Percentiles rank a stretch among this genome's conserved stretches.
Evolutionary conservation across 92 coral and sea anemone species (phyloP).

Genomic region (Pocillopora meandrina): DNA sequence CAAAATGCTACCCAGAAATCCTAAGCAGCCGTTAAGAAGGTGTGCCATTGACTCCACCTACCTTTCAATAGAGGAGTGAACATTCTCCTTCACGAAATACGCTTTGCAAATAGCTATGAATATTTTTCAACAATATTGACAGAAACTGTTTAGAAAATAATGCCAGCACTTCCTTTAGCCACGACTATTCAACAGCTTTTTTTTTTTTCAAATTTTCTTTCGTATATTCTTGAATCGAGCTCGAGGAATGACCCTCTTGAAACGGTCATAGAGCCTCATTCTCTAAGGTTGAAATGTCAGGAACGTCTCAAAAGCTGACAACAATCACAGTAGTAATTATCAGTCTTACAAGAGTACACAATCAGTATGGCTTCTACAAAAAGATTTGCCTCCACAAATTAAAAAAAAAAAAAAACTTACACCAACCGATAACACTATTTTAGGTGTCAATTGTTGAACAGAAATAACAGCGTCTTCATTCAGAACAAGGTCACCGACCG

Average conservation of each 20-base stretch:
- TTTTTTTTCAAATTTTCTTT: slow-evolving; percentile 16
- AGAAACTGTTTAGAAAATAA: slow-evolving; percentile 16
- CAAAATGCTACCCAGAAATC: neutral
- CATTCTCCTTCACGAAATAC: neutral
- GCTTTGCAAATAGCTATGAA: neutral
- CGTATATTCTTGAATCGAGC: slow-evolving; percentile 9
- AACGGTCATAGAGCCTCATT: neutral
- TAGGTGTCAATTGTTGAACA: slow-evolving; percentile 3
- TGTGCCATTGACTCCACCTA: neutral
- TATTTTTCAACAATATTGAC: slow-evolving; percentile 10
- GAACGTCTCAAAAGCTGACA: slow-evolving; percentile 4
- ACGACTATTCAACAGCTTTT: neutral
- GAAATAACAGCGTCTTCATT: neutral
- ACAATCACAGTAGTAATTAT: slow-evolving; percentile 8
- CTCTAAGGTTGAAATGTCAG: slow-evolving; percentile 13
- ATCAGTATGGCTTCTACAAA: neutral
- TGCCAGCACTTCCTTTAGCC: slow-evolving; percentile 13
- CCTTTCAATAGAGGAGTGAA: neutral
- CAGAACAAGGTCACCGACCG: too few relatives aligned
- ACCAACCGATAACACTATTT: slow-evolving; percentile 13
- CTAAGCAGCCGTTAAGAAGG: neutral
- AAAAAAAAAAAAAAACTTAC: neutral
- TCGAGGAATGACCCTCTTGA: neutral
- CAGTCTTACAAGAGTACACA: slow-evolving; percentile 1
- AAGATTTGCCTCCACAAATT: neutral